Evolutionary conservation across 2,113 vertebrate species (phyloP).

Genomic region (Corythaeola cristata): DNA sequence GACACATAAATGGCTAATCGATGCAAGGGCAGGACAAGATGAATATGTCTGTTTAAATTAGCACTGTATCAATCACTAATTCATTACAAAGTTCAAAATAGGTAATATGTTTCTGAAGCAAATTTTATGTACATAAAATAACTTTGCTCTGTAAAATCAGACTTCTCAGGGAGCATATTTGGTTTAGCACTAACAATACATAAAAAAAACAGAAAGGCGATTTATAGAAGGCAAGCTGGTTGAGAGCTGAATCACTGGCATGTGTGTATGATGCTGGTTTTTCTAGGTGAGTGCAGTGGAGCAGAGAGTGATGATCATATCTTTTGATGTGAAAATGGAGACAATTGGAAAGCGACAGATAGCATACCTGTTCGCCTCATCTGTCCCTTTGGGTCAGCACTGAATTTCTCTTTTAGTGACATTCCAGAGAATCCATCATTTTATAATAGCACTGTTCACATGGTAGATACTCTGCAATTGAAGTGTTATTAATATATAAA

Average conservation of each 20-base stretch:
- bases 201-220: not conserved
- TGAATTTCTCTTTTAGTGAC: slow-evolving; percentile 1
- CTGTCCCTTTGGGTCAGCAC: not conserved
- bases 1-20: not conserved
- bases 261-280: not conserved
- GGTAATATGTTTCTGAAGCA: not conserved
- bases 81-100: not conserved
- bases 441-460: not conserved
- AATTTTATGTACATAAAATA: not conserved
- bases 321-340: not conserved
- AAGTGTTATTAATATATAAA: slow-evolving; percentile 26
- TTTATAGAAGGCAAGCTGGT: not conserved
- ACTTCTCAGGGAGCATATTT: not conserved
- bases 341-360: not conserved
- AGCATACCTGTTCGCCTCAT: not conserved
- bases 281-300: not conserved
- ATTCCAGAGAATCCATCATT: slow-evolving; percentile 16
- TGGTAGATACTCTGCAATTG: not conserved
- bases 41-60: not conserved
- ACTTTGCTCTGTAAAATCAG: not conserved
- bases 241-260: not conserved
- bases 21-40: not conserved
- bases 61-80: not conserved
- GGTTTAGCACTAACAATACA: not conserved
- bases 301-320: not conserved